Percentiles rank a stretch among this genome's conserved stretches.
Evolutionary conservation across 2,113 vertebrate species (phyloP).

Genomic region (Ictalurus punctatus): DNA sequence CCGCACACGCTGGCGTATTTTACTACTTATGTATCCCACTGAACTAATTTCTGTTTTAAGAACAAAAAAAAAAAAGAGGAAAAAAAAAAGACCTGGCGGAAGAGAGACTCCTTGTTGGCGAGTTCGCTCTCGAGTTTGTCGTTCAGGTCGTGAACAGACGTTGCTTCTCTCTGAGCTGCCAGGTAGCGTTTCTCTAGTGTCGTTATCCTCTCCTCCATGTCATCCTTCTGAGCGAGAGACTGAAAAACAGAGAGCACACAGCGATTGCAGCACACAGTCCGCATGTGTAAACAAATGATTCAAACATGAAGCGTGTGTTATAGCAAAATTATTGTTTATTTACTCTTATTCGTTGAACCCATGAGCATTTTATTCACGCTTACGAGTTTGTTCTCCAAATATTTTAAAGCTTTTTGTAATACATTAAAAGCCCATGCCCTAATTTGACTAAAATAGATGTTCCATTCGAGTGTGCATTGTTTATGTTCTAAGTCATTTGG

Average conservation of each 20-base stretch:
- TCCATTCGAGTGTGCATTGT: no score
- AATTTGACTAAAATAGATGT: no score
- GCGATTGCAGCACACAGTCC: background rate
- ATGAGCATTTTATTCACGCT: background rate
- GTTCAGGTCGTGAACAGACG: slow-evolving; percentile 96
- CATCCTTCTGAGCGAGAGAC: slow-evolving; percentile 97
- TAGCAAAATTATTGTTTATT: background rate
- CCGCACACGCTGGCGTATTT: no score
- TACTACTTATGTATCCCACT: background rate
- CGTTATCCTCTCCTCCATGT: slow-evolving; percentile 99
- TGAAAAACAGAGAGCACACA: slow-evolving; percentile 49
- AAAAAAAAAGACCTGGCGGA: slow-evolving; percentile 78
- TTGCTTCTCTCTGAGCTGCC: slow-evolving; percentile 93
- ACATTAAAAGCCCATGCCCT: background rate
- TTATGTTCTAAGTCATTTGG: no score
- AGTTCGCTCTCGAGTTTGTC: slow-evolving; percentile 98
- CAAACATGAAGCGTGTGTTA: background rate
- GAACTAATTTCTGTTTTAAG: background rate
- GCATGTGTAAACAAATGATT: no score
- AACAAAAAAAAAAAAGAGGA: no score
- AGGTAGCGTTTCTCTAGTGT: slow-evolving; percentile 98
- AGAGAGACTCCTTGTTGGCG: slow-evolving; percentile 93
- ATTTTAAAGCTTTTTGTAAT: background rate
- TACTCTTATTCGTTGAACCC: background rate
- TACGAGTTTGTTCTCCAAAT: no score